Conservation (phyloP, 1,140 invertebrate genomes). For the Plectrocnemia conspersa region DNA sequence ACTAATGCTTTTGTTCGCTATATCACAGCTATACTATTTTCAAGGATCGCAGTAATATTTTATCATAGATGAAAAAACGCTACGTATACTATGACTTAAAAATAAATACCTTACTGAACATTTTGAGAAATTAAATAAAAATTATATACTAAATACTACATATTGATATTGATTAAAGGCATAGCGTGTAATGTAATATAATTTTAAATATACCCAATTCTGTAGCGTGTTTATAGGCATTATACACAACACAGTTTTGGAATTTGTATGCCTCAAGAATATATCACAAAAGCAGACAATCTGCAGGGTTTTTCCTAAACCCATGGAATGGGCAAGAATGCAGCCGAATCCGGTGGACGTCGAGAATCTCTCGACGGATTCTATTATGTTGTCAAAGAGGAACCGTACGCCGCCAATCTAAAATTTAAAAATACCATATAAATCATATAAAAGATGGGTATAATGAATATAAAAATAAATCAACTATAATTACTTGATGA, state of each 20-base stretch:
- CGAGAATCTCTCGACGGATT: constrained; percentile 81
- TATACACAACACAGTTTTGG: constrained; percentile 88
- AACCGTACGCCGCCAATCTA: constrained; percentile 95
- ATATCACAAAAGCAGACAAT: constrained; percentile 95
- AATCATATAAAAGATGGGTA: constrained; percentile 19
- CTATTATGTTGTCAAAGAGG: constrained; percentile 94
- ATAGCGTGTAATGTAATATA: too few species aligned
- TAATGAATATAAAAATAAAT: background rate
- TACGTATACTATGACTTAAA: background rate
- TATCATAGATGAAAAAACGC: too few species aligned
- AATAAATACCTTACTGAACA: background rate
- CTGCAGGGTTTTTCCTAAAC: constrained; percentile 97
- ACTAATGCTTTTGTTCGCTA: too few species aligned
- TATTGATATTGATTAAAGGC: too few species aligned
- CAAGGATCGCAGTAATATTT: too few species aligned
- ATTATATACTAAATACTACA: too few species aligned
- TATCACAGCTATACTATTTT: too few species aligned
- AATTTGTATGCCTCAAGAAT: constrained; percentile 85
- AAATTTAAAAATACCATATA: constrained; percentile 37
- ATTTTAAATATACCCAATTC: constrained; percentile 71
- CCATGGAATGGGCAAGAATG: constrained; percentile 98
- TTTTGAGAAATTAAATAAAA: too few species aligned
- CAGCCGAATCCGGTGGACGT: constrained; percentile 94
- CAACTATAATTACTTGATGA: constrained; percentile 62
- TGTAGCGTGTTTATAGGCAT: constrained; percentile 99